Evolutionary conservation across 2,113 vertebrate genomes (phyloP), one percentile per base, ranked within the genome.

Genomic region (human): DNA sequence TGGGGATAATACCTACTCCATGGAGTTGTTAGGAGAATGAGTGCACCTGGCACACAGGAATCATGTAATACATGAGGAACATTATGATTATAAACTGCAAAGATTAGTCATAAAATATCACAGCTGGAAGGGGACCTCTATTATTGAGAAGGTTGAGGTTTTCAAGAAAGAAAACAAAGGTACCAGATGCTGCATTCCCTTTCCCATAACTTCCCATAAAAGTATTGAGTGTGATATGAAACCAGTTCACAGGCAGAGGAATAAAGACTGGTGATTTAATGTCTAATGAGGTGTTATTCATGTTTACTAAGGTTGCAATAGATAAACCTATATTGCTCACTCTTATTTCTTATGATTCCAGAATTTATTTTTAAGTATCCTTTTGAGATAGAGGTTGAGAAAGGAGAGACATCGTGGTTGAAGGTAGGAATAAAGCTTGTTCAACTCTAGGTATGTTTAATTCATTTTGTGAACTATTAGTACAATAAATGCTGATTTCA

Each of bases 401-500:
- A 91, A 57, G 23, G 13, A 90, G 64, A 78, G 22, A 64, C 4
- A 45, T 23, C 43, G 6, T 27, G 9, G 11, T 66, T 94, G 48
- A 96, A 84, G 85, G 72, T 91, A 90, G 97, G 57, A 95, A n/a
- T 91, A 90, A 97, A 95, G 72, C 64, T 94, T 70, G 72, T 83
- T 98, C 85, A 96, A 27, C 76, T 96, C 95, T 96, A 97, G 68
- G 79, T 98, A 89, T 30, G 27, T 90, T 97, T 94, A 90, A 95
- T 96, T 96, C 90, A 91, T 93, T 73, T 78, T 95, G 43, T 92
- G 73, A 94, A 45, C 95, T 90, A 94, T 85, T 96, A 87, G 70
- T 83, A 97, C 76, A 96, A 97, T 96, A 96, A 97, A 93, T 0
- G 6, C 93, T 97, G 93, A 98, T 97, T 97, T 97, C 64, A 93